Evolutionary conservation across 2,888 invertebrate genomes (phyloP).

Genomic region (Cabera pusaria): DNA sequence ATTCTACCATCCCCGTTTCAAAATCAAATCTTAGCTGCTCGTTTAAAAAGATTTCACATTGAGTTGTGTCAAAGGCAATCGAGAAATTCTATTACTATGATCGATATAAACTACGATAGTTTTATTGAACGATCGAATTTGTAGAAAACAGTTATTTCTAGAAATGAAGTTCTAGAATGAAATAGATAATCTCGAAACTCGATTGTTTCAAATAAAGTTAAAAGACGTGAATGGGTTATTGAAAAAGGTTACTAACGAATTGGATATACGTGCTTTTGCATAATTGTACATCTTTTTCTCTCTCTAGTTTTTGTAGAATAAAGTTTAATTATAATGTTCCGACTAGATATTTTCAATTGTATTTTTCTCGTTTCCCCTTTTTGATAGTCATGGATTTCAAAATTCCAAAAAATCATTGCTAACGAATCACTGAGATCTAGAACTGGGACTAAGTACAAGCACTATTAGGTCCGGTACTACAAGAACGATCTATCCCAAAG

Average conservation of each 20-base stretch:
- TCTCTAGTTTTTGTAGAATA: too few species aligned
- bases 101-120: conserved; percentile 14
- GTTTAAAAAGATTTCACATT: conserved; percentile 39
- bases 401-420: too few species aligned
- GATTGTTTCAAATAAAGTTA: conserved; percentile 15
- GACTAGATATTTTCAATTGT: too few species aligned
- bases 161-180: conserved; percentile 10
- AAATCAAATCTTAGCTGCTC: conserved; percentile 45
- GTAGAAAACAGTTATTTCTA: conserved; percentile 8
- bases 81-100: conserved; percentile 15
- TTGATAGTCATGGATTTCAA: too few species aligned
- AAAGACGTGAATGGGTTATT: conserved; percentile 4
- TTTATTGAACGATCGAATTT: conserved; percentile 13
- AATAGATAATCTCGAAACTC: conserved; percentile 13
- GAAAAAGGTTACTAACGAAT: background rate
- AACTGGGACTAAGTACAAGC: too few species aligned
- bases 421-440: too few species aligned
- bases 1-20: conserved; percentile 12
- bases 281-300: too few species aligned
- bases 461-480: too few species aligned
- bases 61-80: conserved; percentile 33
- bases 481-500: too few species aligned
- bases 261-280: too few species aligned
- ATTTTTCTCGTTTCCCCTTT: too few species aligned
- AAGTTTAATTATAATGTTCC: too few species aligned